Evolutionary conservation across 2,797 vertebrate species (phyloP).

Genomic region (Pantherophis vulpinus): DNA sequence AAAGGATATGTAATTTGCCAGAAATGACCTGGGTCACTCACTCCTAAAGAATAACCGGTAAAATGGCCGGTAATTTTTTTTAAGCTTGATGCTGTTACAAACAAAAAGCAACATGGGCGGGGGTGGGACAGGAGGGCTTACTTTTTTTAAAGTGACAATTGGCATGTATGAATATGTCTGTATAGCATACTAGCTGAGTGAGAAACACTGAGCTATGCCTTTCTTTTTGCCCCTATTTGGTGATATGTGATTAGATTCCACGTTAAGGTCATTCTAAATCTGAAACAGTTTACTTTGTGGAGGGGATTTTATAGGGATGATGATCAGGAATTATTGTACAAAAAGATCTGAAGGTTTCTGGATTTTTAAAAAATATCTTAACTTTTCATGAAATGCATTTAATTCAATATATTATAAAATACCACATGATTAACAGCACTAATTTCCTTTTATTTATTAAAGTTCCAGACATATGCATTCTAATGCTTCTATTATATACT

Average conservation of each 20-base stretch:
- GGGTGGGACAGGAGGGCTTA: not conserved
- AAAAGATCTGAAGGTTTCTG: not conserved
- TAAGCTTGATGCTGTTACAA: not conserved
- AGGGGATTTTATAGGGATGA: not conserved
- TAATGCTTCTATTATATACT: not conserved
- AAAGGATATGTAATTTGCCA: too few relatives aligned
- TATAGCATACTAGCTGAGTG: not conserved
- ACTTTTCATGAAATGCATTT: not conserved
- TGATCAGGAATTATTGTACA: not conserved
- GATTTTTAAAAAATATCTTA: not conserved
- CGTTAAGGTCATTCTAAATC: not conserved
- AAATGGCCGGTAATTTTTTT: too few relatives aligned
- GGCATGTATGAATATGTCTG: not conserved
- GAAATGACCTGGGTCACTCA: too few relatives aligned
- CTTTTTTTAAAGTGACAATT: not conserved
- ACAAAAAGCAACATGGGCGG: not conserved
- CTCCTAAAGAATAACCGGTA: not conserved
- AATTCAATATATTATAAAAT: conserved; percentile 6
- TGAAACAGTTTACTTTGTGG: not conserved
- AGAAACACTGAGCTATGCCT: not conserved
- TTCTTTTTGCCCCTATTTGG: not conserved
- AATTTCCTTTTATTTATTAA: not conserved
- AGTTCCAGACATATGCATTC: not conserved
- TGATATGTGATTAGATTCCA: not conserved
- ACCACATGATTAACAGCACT: not conserved